A percentile compares a stretch with the other conserved stretches of the same genome.
phyloP scores from a whole-genome alignment of 1,140 invertebrate species.

The Rhysida immarginata region DNA sequence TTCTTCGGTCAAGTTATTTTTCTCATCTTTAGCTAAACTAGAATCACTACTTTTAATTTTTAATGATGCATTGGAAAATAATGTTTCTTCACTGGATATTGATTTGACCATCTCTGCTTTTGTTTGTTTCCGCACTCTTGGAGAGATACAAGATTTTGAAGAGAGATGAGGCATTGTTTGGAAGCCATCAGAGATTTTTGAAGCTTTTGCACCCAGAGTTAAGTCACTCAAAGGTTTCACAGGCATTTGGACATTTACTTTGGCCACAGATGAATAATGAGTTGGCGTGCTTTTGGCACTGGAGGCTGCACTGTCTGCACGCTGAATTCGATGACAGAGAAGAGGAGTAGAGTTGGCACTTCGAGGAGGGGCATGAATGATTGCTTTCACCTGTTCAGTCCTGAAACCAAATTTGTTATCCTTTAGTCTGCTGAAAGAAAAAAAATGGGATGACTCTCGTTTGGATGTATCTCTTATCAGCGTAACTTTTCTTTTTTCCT shows the following conservation, averaged over 20 bases:
- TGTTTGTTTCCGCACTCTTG: too few relatives aligned
- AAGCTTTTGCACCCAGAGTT: not conserved
- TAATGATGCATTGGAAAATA: too few relatives aligned
- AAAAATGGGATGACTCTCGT: not conserved
- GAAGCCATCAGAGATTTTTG: not conserved
- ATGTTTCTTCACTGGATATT: too few relatives aligned
- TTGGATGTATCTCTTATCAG: conserved; percentile 8
- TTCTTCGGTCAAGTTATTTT: too few relatives aligned
- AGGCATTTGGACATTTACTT: not conserved
- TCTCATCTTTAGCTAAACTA: too few relatives aligned
- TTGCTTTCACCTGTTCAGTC: conserved; percentile 4
- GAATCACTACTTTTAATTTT: too few relatives aligned
- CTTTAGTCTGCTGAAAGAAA: not conserved
- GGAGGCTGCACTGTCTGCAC: not conserved
- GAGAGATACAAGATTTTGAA: too few relatives aligned
- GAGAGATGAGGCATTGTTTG: too few relatives aligned
- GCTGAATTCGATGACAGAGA: not conserved
- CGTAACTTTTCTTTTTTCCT: conserved; percentile 15
- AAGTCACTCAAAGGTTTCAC: conserved; percentile 8
- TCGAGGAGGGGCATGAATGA: conserved; percentile 2
- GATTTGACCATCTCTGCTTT: too few relatives aligned
- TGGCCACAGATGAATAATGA: not conserved
- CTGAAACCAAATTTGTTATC: not conserved
- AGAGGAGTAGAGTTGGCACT: conserved; percentile 11
- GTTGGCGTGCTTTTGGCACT: conserved; percentile 8